Base-by-base conservation (phyloP, 30 jellyfish, hydroid and myxozoan species). In the Cassiopea xamachana region DNA sequence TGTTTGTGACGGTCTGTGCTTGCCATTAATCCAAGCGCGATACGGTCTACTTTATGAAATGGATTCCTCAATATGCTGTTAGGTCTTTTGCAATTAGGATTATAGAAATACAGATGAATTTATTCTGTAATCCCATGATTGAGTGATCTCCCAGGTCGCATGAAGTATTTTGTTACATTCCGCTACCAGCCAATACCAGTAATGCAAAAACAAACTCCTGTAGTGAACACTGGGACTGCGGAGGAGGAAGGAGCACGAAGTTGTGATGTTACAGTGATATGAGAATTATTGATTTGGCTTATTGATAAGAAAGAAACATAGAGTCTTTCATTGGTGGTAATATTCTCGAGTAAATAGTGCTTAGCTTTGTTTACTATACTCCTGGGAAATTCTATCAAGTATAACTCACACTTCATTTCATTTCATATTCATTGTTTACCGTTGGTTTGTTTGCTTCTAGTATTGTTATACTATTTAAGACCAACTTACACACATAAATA, bases 21-120 rank as follows among this genome's bases (percentile, higher is more conserved):
- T 85, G 85, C 64, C 44, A 58, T 79, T 84, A 84, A 84, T 84
- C 92, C 85, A 27, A 43, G 92, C 92, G 92, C 92, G 76, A 84
- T 79, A 72, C 92, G 92, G 92, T 17, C 85, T 44, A 68, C 92
- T 84, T 84, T 68, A 84, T 69, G 84, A 84, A 73, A 84, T 85
- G 92, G 83, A 84, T 84, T 84, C 92, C 84, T 84, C 92, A 84
- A 84, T 84, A 71, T 72, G 69, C 85, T 84, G 92, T 84, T 84
- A 84, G 92, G 83, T 71, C 92, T 84, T 84, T 58, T 73, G 92
- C 92, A 84, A 84, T 84, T 84, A 84, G 76, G 92, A 84, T 84
- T 69, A 84, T 15, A 71, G 49, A 70, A 84, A 84, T 71, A 68
- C 86, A 85, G 92, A 77, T 86, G 48, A 86, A 58, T 86, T 86